A percentile compares a stretch with the other conserved stretches of the same genome.
These are phyloP conservation scores for Mormyrus lacerda DNA, from an alignment of 2,113 vertebrate genomes.

Conservation along the genomic window DNA sequence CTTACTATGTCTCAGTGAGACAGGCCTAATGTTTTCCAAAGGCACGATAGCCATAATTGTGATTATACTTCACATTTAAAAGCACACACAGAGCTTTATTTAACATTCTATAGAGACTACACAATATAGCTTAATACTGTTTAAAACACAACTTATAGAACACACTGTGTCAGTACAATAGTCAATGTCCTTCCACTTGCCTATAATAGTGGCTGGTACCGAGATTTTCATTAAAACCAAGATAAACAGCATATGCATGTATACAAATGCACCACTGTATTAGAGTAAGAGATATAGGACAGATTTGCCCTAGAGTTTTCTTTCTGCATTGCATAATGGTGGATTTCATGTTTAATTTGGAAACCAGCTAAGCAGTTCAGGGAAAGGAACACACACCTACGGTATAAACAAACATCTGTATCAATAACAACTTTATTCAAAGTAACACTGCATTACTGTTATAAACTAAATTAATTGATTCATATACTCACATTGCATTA, in stretches of 20 bases:
- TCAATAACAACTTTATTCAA: not conserved
- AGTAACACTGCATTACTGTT: not conserved
- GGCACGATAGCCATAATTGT: not conserved
- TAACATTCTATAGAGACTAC: not conserved
- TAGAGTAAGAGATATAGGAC: not conserved
- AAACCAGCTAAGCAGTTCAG: not conserved
- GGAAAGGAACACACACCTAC: not conserved
- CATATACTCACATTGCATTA: not conserved
- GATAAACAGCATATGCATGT: not conserved
- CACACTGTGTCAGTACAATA: not conserved
- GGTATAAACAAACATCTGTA: constrained; percentile 1
- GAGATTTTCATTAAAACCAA: not conserved
- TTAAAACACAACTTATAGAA: not conserved
- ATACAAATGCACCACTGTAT: not conserved
- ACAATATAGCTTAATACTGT: not conserved
- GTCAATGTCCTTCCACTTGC: not conserved
- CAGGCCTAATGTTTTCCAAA: not conserved
- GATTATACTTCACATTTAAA: not conserved
- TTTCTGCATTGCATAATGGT: not conserved
- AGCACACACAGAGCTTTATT: not conserved
- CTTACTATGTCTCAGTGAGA: not conserved
- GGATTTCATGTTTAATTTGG: constrained; percentile 6
- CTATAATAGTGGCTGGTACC: not conserved
- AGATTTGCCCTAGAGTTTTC: not conserved
- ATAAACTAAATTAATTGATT: not conserved